Evolutionary conservation across 2,888 invertebrate genomes (phyloP), one percentile per base, ranked within the genome.

Genomic region (Alloplasta piceator): DNA sequence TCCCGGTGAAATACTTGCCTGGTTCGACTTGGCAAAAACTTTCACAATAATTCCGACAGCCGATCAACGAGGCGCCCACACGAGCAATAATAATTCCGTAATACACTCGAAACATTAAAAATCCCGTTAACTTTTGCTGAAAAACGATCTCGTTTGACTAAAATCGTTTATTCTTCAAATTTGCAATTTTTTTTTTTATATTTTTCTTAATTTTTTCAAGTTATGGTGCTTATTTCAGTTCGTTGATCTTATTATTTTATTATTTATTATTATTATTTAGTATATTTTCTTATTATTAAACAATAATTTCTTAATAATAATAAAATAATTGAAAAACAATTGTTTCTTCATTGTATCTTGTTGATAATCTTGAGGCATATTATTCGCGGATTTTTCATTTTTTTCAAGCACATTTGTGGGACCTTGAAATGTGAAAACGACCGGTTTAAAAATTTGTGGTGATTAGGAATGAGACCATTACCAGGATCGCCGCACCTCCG

Each of bases 11-110:
- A 67, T 78, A 26, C 55, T 63, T 38, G 56, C 36, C 61, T 26
- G 26, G 67, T 56, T 68, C 64, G 52, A n/a, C 50, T 16, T 55
- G 26, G 66, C 39, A n/a, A 50, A 26, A 80, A 80, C 80, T 80
- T 81, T 81, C 81, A 81, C 77, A 81, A 77, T 74, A 50, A 38
- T 52, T 64, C 38, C 48, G 52, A 26, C 52, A 52, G 16, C 26
- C 72, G 80, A 77, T 77, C 26, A 26, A 26, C 71, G 71, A 52
- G 39, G 55, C 80, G 80, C 77, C 76, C 80, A 80, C 80, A 52
- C 76, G 36, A 9, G n/a, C 43, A 46, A 46, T 43, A 26, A 26
- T 26, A 26, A 66, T 72, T 76, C 67, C 36, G 72, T 48, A 80
- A 77, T 16, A 39, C 64, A 16, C 26, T n/a, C 10, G 58, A 26